Base-by-base conservation (phyloP, 2,888 invertebrate genomes). In the Tenodera sinensis region DNA sequence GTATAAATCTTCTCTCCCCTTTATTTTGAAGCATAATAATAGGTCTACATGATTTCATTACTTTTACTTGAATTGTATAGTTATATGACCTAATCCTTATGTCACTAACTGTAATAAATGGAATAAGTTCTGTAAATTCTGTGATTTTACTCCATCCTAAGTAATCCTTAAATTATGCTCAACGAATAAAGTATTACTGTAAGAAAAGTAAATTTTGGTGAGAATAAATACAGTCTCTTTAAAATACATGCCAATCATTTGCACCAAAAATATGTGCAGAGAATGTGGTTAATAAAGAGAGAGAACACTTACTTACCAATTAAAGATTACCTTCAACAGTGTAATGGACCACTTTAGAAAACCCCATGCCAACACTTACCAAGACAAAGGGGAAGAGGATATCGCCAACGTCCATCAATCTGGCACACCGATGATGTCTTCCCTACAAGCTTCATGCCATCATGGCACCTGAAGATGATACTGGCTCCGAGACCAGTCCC, bases 361-460 rank as follows among this genome's bases (percentile, higher is more conserved):
- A 28, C 12, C 83, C 28, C 30, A 30, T 83, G 30, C 84, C 83
- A 88, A 86, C 89, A 92, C 94, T 93, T 92, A 97, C 97, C 97
- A 92, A 97, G 94, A 92, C 99, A 99, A 93, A 96, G 96, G 0
- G 99, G 99, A 90, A 98, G 93, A 0, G 97, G 96, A 93, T 98
- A 97, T 91, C 98, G 97, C 99, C 99, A 99, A 91, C 96, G 96
- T 0, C 99, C 99, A 93, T 98, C 98, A 91, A 97, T 97, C 93
- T 97, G 97, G 92, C 99, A 99, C 20, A 99, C 97, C 0, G 98
- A 97, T 1, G 98, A 98, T 0, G 97, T 96, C 91, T 97, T 96
- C 0, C 98, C 98, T 91, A 97, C 96, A 93, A 98, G 96, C 92
- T 96, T 96, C 97, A 98, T 98, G 91, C 97, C 97, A 90, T 98